Evolutionary conservation across 2,888 invertebrate species (phyloP).

Genomic region (Aleiodes leptofemur): DNA sequence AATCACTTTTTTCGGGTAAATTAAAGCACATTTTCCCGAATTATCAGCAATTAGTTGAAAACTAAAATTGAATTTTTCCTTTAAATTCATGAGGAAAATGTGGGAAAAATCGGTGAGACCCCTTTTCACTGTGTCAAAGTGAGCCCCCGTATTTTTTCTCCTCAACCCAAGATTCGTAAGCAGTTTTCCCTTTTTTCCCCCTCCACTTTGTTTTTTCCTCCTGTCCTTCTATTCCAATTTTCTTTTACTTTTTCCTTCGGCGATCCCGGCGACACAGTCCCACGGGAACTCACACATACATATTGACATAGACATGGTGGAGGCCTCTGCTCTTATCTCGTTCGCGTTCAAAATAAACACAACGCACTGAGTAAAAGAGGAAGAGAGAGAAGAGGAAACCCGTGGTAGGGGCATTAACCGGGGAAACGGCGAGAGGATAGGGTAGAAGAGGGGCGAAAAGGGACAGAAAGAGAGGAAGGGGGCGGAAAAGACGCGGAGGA

Average conservation of each 20-base stretch:
- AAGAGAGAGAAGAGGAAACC: background rate
- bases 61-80: no score
- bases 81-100: no score
- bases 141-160: constrained; percentile 31
- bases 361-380: constrained; percentile 22
- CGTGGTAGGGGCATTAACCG: constrained; percentile 16
- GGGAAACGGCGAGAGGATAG: constrained; percentile 41
- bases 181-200: constrained; percentile 34
- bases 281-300: constrained; percentile 37
- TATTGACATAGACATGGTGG: background rate
- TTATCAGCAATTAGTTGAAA: no score
- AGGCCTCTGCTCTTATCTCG: constrained; percentile 40
- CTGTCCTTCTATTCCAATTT: background rate
- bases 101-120: background rate
- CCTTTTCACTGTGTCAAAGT: constrained; percentile 32
- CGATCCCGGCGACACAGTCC: constrained; percentile 28
- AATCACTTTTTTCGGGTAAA: no score
- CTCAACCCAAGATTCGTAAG: constrained; percentile 32
- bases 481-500: background rate
- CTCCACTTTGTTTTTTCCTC: background rate
- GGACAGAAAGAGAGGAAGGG: background rate
- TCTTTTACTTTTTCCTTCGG: constrained; percentile 22
- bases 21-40: no score
- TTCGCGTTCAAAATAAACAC: constrained; percentile 42
- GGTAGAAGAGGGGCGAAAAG: constrained; percentile 1